phyloP scores from a whole-genome alignment of 2,888 invertebrate species.

The Limnephilus rhombicus region DNA sequence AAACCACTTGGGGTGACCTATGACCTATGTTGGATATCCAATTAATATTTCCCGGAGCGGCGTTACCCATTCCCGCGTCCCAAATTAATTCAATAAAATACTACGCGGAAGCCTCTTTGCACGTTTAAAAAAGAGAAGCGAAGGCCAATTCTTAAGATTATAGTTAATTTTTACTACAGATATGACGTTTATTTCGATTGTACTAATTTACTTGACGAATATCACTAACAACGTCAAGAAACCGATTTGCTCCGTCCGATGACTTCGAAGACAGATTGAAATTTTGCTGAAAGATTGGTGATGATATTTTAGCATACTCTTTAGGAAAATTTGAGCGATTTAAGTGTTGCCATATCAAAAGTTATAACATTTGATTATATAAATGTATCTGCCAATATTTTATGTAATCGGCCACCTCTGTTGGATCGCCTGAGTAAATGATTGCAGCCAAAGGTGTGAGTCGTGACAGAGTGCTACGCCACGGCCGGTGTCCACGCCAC shows the following conservation, averaged over 20 bases:
- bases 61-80: no score
- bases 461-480: slow-evolving; percentile 59
- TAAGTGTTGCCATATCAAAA: background rate
- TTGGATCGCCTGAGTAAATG: slow-evolving; percentile 34
- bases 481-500: slow-evolving; percentile 7
- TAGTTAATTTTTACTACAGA: background rate
- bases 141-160: background rate
- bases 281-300: no score
- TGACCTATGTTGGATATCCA: no score
- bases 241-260: no score
- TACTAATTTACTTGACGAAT: no score
- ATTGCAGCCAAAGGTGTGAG: slow-evolving; percentile 55
- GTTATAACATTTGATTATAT: background rate
- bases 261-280: no score
- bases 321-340: no score
- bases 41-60: no score
- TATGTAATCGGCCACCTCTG: background rate
- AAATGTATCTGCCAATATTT: background rate
- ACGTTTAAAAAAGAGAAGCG: background rate
- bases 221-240: no score
- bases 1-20: no score
- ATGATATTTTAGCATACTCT: no score
- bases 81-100: background rate
- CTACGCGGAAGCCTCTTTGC: background rate
- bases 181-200: background rate